Conservation (phyloP, 2,113 vertebrate species). For the Indri indri region DNA sequence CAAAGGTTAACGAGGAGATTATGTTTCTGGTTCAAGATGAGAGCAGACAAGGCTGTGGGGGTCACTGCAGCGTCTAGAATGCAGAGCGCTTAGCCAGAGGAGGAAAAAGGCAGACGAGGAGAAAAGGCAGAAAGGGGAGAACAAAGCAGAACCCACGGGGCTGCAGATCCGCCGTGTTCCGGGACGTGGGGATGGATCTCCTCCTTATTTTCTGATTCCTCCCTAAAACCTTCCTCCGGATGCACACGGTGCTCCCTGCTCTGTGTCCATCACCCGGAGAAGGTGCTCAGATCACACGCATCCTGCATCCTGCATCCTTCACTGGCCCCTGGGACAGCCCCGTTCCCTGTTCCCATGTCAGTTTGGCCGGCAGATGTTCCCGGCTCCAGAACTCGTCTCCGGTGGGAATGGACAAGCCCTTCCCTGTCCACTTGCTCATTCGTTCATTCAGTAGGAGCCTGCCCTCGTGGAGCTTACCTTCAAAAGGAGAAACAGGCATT, state of each 20-base stretch:
- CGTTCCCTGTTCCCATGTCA: neutral
- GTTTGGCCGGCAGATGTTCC: neutral
- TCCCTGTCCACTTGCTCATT: neutral
- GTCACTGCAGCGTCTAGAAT: constrained; percentile 38
- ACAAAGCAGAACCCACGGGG: neutral
- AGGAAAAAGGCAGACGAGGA: neutral
- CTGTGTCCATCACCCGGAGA: neutral
- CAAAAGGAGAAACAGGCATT: neutral
- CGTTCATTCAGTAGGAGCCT: neutral
- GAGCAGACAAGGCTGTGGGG: constrained; percentile 40
- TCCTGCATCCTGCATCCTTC: fast-evolving
- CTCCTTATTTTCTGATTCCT: neutral
- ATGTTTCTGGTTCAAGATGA: constrained; percentile 70
- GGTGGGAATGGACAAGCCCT: neutral
- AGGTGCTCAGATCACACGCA: neutral
- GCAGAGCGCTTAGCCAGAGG: neutral
- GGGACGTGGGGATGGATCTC: too few relatives aligned
- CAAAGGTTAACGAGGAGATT: constrained; percentile 69
- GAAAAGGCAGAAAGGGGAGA: neutral
- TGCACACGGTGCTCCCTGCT: fast-evolving
- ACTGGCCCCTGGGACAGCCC: neutral
- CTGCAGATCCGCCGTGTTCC: fast-evolving
- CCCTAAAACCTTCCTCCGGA: neutral
- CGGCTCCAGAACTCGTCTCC: neutral
- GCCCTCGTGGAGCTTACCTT: neutral